Conservation (phyloP, 1,140 invertebrate species). For the Tetramorium simillimum region DNA sequence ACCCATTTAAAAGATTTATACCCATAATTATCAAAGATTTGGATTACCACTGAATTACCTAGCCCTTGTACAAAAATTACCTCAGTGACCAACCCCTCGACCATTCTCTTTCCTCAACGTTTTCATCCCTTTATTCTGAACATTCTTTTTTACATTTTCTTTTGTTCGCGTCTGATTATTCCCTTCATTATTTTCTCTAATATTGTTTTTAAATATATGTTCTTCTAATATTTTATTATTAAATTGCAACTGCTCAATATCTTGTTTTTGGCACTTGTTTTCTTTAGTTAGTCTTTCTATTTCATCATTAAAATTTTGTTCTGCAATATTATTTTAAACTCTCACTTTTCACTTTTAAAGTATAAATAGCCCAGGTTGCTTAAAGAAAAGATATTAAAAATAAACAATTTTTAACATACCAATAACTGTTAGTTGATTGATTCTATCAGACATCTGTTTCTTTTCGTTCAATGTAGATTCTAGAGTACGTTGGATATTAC, state of each 20-base stretch:
- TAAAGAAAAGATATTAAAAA: conserved; percentile 43
- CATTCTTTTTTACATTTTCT: conserved; percentile 66
- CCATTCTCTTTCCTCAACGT: conserved; percentile 48
- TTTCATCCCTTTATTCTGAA: conserved; percentile 65
- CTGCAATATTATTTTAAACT: conserved; percentile 76
- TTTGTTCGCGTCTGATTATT: conserved; percentile 11
- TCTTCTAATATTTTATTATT: conserved; percentile 72
- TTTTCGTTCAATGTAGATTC: conserved; percentile 88
- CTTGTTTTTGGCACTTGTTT: conserved; percentile 80
- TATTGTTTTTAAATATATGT: conserved; percentile 54
- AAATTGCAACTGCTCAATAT: conserved; percentile 83
- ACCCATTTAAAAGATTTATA: too few relatives aligned
- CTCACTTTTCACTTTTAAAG: background rate
- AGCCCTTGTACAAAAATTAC: too few relatives aligned
- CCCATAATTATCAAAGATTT: too few relatives aligned
- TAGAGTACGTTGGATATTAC: conserved; percentile 86
- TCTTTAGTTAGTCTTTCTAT: conserved; percentile 83
- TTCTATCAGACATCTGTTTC: conserved; percentile 84
- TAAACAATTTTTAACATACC: conserved; percentile 77
- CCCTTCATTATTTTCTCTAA: conserved; percentile 1
- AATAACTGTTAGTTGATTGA: conserved; percentile 85
- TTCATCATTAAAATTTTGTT: conserved; percentile 85
- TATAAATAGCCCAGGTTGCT: background rate
- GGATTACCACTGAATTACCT: too few relatives aligned
- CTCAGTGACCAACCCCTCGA: too few relatives aligned